phyloP scores from a whole-genome alignment of 2,113 vertebrate genomes.

The Copsychus sechellarum region DNA sequence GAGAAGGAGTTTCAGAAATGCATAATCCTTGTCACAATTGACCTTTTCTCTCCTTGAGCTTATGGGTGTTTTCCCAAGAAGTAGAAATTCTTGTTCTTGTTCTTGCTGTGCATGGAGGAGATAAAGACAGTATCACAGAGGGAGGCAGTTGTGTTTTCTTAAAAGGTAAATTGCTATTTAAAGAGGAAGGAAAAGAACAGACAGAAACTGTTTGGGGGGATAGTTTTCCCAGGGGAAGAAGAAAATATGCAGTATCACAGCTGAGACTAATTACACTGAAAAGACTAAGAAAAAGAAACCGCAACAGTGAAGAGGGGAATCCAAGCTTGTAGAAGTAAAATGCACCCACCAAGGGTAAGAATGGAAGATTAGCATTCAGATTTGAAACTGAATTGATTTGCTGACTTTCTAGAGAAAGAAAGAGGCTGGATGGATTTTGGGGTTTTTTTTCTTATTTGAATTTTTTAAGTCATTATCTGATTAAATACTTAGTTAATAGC shows the following conservation, averaged over 20 bases:
- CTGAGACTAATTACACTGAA: background rate
- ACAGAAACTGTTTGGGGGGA: background rate
- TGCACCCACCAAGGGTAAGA: background rate
- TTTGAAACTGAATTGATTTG: background rate
- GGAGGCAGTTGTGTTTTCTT: background rate
- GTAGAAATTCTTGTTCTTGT: conserved; percentile 35
- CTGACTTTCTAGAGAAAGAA: background rate
- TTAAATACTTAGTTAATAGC: background rate
- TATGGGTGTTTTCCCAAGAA: conserved; percentile 19
- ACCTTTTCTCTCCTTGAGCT: conserved; percentile 3
- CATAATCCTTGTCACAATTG: background rate
- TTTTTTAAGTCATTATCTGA: background rate
- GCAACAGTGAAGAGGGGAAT: background rate
- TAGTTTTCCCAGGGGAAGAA: background rate
- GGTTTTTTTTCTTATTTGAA: background rate
- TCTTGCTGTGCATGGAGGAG: background rate
- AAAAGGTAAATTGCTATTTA: background rate
- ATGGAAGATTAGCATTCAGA: background rate
- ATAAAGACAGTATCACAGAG: conserved; percentile 9
- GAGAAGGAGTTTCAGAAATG: background rate
- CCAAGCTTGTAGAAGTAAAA: background rate
- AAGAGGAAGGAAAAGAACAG: background rate
- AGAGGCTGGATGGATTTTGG: background rate
- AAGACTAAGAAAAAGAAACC: background rate
- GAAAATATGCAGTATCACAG: background rate